Conservation (phyloP, 2,888 invertebrate species). For the Bruchidius siliquastri region DNA sequence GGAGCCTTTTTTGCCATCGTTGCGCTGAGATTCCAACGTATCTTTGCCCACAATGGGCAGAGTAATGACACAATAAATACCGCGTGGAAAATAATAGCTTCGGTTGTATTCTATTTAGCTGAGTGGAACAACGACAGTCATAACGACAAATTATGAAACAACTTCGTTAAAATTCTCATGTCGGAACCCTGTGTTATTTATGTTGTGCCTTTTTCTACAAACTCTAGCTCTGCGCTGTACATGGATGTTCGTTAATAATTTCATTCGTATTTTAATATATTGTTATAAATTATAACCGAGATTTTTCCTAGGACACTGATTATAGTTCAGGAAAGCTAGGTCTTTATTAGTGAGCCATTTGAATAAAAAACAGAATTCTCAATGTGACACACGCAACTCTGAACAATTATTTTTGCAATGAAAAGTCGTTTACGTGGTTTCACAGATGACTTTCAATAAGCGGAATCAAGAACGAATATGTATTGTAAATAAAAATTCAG, state of each 20-base stretch:
- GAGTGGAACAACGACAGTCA: slow-evolving; percentile 35
- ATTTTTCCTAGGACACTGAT: slow-evolving; percentile 13
- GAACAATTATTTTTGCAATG: too few relatives aligned
- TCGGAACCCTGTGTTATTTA: slow-evolving; percentile 39
- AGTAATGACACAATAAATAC: slow-evolving; percentile 32
- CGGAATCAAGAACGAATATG: too few relatives aligned
- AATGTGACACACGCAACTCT: too few relatives aligned
- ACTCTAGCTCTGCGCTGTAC: slow-evolving; percentile 14
- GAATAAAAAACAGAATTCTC: too few relatives aligned
- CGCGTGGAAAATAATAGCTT: slow-evolving; percentile 29
- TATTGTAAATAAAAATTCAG: too few relatives aligned
- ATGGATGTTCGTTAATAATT: slow-evolving; percentile 32
- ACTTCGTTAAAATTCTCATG: slow-evolving; percentile 43
- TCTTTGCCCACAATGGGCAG: slow-evolving; percentile 14
- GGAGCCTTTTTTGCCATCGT: background rate
- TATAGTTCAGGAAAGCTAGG: background rate
- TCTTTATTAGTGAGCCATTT: too few relatives aligned
- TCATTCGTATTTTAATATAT: slow-evolving; percentile 30
- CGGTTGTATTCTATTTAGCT: slow-evolving; percentile 31
- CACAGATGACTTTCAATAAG: too few relatives aligned
- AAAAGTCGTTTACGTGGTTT: too few relatives aligned
- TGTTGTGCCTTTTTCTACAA: slow-evolving; percentile 31
- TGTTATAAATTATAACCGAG: slow-evolving; percentile 27
- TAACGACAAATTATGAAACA: slow-evolving; percentile 43
- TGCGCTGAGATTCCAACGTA: background rate